A percentile compares a stretch with the other conserved stretches of the same genome.
Evolutionary conservation across 1,140 invertebrate species (phyloP).

Genomic region (Diachasma alloeum): DNA sequence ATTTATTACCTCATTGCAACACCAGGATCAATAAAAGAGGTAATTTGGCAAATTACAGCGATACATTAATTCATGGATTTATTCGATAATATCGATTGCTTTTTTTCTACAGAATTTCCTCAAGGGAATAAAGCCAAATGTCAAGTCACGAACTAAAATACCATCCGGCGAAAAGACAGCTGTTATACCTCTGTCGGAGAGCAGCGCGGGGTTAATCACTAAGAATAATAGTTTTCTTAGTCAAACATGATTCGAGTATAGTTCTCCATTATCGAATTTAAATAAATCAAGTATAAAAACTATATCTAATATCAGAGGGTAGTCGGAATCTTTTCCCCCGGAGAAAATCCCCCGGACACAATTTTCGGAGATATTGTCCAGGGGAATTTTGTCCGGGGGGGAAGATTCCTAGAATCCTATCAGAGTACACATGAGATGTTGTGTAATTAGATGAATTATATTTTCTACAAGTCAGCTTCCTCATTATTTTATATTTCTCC

Average conservation of each 20-base stretch:
- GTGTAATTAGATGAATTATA: no score
- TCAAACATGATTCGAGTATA: conserved; percentile 47
- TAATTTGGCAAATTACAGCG: conserved; percentile 35
- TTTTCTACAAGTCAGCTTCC: no score
- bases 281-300: background rate
- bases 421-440: no score
- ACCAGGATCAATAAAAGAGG: conserved; percentile 66
- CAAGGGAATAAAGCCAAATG: conserved; percentile 62
- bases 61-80: conserved; percentile 19
- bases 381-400: no score
- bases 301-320: background rate
- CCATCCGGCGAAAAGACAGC: conserved; percentile 60
- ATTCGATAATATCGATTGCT: background rate
- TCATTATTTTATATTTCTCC: no score
- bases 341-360: no score
- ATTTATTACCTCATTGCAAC: conserved; percentile 67
- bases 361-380: no score
- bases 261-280: background rate
- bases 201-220: conserved; percentile 58
- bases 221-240: conserved; percentile 60
- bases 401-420: no score
- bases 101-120: conserved; percentile 60
- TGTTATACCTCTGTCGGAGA: conserved; percentile 64
- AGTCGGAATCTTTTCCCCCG: no score
- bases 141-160: conserved; percentile 61